A percentile compares a stretch with the other conserved stretches of the same genome.
Conservation (phyloP, 2,888 invertebrate species). For the Platycheirus rosarum region DNA sequence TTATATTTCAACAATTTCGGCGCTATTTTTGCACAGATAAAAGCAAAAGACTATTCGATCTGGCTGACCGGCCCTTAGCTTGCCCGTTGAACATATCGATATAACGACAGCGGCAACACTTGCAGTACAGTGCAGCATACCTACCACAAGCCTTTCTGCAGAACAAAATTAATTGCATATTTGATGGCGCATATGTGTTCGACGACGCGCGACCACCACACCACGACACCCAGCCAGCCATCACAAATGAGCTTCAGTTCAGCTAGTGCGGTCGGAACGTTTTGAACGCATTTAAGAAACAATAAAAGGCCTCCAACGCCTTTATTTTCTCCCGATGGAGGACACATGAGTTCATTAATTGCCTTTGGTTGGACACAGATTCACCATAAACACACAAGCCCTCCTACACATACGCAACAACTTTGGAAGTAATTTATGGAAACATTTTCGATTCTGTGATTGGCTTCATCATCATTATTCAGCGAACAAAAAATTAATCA, state of each 20-base stretch:
- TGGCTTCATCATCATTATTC: constrained; percentile 57
- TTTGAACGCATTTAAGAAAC: constrained; percentile 61
- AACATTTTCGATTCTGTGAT: constrained; percentile 49
- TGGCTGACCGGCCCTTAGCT: neutral
- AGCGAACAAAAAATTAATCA: constrained; percentile 52
- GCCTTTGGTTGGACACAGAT: constrained; percentile 42
- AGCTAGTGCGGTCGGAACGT: constrained; percentile 4
- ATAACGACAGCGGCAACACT: constrained; percentile 37
- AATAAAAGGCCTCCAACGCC: constrained; percentile 29
- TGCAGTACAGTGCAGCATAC: neutral
- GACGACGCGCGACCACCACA: constrained; percentile 9
- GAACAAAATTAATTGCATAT: constrained; percentile 69
- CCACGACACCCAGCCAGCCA: neutral
- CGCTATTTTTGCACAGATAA: constrained; percentile 28
- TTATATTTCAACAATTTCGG: constrained; percentile 61
- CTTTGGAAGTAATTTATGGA: constrained; percentile 62
- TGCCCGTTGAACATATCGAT: constrained; percentile 35
- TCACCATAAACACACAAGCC: neutral
- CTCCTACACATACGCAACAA: neutral
- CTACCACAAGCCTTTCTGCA: constrained; percentile 1
- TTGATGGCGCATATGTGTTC: constrained; percentile 54
- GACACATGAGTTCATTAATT: constrained; percentile 63
- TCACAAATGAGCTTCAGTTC: constrained; percentile 20
- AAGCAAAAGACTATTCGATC: constrained; percentile 1
- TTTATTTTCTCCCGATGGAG: constrained; percentile 17